Evolutionary conservation across 2,888 invertebrate genomes (phyloP).

Genomic region (Caenorhabditis becei): DNA sequence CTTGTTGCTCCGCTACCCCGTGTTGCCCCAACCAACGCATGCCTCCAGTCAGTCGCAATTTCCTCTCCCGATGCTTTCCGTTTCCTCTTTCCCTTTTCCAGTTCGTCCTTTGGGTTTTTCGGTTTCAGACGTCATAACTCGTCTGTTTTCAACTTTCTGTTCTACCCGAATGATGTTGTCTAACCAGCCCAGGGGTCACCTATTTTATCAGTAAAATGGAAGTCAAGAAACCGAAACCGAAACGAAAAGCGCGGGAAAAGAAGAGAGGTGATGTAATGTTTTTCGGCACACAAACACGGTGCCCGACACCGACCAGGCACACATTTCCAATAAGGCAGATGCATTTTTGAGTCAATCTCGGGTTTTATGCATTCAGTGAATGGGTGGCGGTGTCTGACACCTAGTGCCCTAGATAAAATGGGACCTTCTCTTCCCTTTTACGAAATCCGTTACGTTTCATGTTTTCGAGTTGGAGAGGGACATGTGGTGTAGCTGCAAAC

Average conservation of each 20-base stretch:
- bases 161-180: too few species aligned
- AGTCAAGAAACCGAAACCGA: too few species aligned
- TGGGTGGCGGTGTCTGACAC: neutral
- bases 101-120: neutral
- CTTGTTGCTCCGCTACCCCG: slow-evolving; percentile 26
- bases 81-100: neutral
- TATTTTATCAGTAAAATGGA: too few species aligned
- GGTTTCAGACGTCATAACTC: neutral
- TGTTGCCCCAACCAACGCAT: slow-evolving; percentile 23
- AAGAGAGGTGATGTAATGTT: too few species aligned
- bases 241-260: too few species aligned
- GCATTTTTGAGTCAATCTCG: slow-evolving; percentile 8
- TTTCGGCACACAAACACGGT: neutral
- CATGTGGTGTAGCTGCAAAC: too few species aligned
- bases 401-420: too few species aligned
- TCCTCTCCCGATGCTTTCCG: neutral
- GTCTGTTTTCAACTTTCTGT: neutral
- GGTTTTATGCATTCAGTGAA: neutral
- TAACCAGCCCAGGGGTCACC: too few species aligned
- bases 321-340: slow-evolving; percentile 10
- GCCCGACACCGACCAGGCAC: neutral
- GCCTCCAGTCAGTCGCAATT: slow-evolving; percentile 8
- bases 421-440: too few species aligned
- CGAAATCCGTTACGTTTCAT: too few species aligned
- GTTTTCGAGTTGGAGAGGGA: too few species aligned